A percentile compares a stretch with the other conserved stretches of the same genome.
Evolutionary conservation across 2,797 vertebrate species (phyloP).

Genomic region (Oryzias sinensis): DNA sequence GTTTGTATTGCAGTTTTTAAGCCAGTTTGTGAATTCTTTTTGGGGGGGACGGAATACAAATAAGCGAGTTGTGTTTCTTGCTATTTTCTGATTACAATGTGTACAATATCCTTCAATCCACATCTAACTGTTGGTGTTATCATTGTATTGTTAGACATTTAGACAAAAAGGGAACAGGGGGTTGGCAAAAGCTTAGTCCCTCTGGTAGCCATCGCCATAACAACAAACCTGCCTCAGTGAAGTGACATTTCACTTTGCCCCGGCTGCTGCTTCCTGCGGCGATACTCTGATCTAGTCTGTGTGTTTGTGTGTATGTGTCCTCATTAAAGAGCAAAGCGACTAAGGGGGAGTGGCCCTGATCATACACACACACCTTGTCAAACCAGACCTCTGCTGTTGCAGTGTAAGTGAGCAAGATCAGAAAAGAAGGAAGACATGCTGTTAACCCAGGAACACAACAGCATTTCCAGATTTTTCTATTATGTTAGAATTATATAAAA

Average conservation of each 20-base stretch:
- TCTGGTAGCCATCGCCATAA: slow-evolving; percentile 49
- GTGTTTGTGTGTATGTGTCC: slow-evolving; percentile 42
- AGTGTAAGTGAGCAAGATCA: slow-evolving; percentile 34
- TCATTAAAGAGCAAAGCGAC: slow-evolving; percentile 67
- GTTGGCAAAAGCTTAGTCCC: slow-evolving; percentile 5
- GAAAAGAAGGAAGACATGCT: slow-evolving; percentile 11
- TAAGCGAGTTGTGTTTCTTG: too few relatives aligned
- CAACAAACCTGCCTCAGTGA: slow-evolving; percentile 46
- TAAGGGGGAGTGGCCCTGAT: slow-evolving; percentile 53
- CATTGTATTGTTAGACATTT: too few relatives aligned
- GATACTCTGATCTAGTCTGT: slow-evolving; percentile 69
- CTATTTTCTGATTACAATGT: too few relatives aligned
- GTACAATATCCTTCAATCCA: too few relatives aligned
- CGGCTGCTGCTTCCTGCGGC: slow-evolving; percentile 69
- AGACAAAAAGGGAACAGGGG: neutral
- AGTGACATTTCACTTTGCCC: slow-evolving; percentile 77
- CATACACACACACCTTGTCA: slow-evolving; percentile 62
- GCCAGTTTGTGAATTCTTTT: too few relatives aligned
- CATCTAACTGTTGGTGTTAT: too few relatives aligned
- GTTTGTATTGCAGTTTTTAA: too few relatives aligned
- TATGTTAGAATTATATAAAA: too few relatives aligned
- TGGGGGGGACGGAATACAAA: too few relatives aligned
- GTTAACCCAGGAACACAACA: neutral
- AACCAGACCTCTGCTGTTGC: slow-evolving; percentile 66
- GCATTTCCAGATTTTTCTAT: neutral